Base-by-base conservation (phyloP, 2,113 vertebrate species). In the Daphoenositta chrysoptera region DNA sequence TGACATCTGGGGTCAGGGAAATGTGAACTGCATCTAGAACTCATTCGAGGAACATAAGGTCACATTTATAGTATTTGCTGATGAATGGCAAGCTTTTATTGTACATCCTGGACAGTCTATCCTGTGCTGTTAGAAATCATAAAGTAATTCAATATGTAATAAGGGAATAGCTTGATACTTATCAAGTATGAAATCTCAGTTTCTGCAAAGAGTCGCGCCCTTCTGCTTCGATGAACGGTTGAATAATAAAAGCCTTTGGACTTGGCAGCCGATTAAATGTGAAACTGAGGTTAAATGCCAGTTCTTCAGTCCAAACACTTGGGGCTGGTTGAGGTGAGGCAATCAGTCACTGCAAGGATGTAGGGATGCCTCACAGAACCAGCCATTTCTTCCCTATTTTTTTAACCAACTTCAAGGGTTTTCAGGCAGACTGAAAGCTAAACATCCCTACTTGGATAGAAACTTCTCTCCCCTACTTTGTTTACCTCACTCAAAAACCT, bases 191-290 rank as follows among this genome's bases (percentile, higher is more conserved):
- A 93, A 90, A 95, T 83, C 94, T 93, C 78, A 3, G 68, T 86
- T 86, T 92, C 86, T 94, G 85, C 56, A 47, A 51, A 51, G 64
- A 40, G 94, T 66, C 92, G 78, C 68, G 11, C 88, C 94, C 87
- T 90, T 71, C 79, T 94, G 68, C 75, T 80, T 66, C 56, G 31
- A 71, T 2, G 3, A 88, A 56, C 75, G 81, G 75, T 72, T 90
- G 83, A 81, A 97, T 86, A 92, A 90, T 81, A 78, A 90, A 92
- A 92, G 76, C 40, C 68, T 96, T 94, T 88, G 88, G 79, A 95
- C 85, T 90, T 92, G 80, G 60, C 92, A 88, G 96, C 78, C 83
- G 68, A 51, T 0, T 2, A 87, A 88, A 93, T 33, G 48, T 64
- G 76, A 93, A 96, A 93, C 86, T 3, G 39, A 93, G 92, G 83